Base-by-base conservation (phyloP, 2,797 vertebrate genomes). In the Adelosebastes latens region DNA sequence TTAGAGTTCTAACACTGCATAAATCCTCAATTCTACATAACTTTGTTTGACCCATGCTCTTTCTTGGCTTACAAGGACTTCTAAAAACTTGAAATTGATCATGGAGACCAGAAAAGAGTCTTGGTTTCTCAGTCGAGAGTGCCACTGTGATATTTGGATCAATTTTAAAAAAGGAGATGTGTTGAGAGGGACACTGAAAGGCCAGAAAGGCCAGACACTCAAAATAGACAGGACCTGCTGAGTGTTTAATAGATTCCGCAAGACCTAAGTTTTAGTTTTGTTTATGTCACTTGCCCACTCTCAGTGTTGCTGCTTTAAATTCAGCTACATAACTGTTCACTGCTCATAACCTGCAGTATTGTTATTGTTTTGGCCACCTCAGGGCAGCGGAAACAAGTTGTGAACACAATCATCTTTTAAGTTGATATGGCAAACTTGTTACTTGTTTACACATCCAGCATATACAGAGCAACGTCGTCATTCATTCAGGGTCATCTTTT, bases 41-140 rank as follows among this genome's bases (percentile, higher is more conserved):
- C 25, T 66, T 76, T 27, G 7, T 22, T 14, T 75, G 29, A 34
- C 27, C 18, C 5, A 9, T 56, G 14, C 8, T 55, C 5, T 55
- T 24, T 20, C 39, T 22, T 64, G 39, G 39, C 79, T 59, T 22
- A 20, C 1, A 36, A 29, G 18, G 31, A 76, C 18, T 60, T 36
- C 4, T 75, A 59, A 60, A 76, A 71, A 60, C 29, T 24, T 34
- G 1, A 65, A 53, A 39, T 24, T 81, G 65, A 75, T 75, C 32
- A 61, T 6, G 1, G 6, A 75, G 49, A 24, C 2, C 20, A 1
- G 0, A 24, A 22, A 63, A 53, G 11, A 55, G 4, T 69, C 24
- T 66, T 0, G 0, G 12, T 39, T 70, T 46, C 29, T 52, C 27
- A 58, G 59, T 53, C 2, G 6, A 61, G 32, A 13, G 59, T 36